A percentile compares a stretch with the other conserved stretches of the same genome.
These are phyloP conservation scores for Drosophila jambulina DNA, from an alignment of 1,140 invertebrate genomes.

Conservation along the genomic window DNA sequence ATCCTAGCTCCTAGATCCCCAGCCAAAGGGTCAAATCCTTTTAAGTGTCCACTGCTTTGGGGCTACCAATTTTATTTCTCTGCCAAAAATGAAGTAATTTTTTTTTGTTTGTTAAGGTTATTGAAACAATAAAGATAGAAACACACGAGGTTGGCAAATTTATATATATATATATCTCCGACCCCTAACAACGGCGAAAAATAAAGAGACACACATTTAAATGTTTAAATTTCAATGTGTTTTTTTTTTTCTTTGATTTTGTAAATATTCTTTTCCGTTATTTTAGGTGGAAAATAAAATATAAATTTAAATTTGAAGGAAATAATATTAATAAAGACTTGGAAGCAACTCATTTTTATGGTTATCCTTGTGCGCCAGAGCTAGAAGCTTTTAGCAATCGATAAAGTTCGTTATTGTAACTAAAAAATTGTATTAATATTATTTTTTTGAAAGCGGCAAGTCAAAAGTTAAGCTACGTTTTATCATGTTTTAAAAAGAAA, in stretches of 20 bases:
- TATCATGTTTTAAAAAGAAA: too few relatives aligned
- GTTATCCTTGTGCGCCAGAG: too few relatives aligned
- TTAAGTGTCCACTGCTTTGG: not conserved
- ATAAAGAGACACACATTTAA: slow-evolving; percentile 14
- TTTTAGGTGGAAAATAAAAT: not conserved
- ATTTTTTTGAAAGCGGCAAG: too few relatives aligned
- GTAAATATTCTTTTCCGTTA: not conserved
- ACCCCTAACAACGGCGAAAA: not conserved
- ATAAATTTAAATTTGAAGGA: not conserved
- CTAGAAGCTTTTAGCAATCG: not conserved
- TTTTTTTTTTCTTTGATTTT: not conserved
- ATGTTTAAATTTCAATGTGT: not conserved
- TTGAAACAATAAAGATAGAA: slow-evolving; percentile 3
- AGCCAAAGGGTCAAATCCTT: not conserved
- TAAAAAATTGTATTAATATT: too few relatives aligned
- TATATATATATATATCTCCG: not conserved
- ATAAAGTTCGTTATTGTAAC: not conserved
- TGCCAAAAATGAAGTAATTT: not conserved
- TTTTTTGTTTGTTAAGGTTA: not conserved
- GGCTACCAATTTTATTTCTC: not conserved
- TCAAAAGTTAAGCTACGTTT: too few relatives aligned
- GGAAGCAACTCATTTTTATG: not conserved
- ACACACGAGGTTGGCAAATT: not conserved
- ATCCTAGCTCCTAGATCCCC: slow-evolving; percentile 5
- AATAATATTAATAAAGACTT: not conserved